Conservation (phyloP, 1,140 invertebrate genomes). For the Drosophila baimaii region DNA sequence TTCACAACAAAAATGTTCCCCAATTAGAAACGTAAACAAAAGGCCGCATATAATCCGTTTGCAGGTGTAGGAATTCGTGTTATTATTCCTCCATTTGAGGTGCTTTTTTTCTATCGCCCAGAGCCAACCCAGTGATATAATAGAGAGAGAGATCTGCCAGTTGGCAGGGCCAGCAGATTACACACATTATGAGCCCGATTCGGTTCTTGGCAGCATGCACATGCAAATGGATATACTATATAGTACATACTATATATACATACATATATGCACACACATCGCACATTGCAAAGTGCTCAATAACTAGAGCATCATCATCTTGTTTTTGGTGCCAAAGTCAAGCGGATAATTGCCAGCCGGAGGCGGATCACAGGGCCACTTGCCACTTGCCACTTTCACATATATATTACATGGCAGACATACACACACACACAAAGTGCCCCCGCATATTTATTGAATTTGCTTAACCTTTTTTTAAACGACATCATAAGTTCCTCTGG, state of each 20-base stretch:
- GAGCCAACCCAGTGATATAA: constrained; percentile 26
- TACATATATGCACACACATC: constrained; percentile 9
- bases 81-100: neutral
- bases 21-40: constrained; percentile 65
- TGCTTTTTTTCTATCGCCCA: neutral
- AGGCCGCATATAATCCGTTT: constrained; percentile 38
- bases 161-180: constrained; percentile 36
- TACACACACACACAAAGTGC: no score
- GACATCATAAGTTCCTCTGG: constrained; percentile 22
- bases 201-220: constrained; percentile 34
- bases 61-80: constrained; percentile 40
- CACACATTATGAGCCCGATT: constrained; percentile 26
- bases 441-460: constrained; percentile 61
- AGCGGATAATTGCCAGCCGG: constrained; percentile 63
- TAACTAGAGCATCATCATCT: constrained; percentile 45
- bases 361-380: constrained; percentile 57
- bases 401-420: constrained; percentile 5
- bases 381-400: constrained; percentile 48
- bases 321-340: constrained; percentile 66
- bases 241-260: no score
- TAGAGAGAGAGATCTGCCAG: constrained; percentile 23
- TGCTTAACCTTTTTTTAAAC: constrained; percentile 68
- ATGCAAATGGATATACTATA: constrained; percentile 20
- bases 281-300: constrained; percentile 10
- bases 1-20: constrained; percentile 6